Evolutionary conservation across 1,140 invertebrate species (phyloP).

Genomic region (Drosophila athabasca): DNA sequence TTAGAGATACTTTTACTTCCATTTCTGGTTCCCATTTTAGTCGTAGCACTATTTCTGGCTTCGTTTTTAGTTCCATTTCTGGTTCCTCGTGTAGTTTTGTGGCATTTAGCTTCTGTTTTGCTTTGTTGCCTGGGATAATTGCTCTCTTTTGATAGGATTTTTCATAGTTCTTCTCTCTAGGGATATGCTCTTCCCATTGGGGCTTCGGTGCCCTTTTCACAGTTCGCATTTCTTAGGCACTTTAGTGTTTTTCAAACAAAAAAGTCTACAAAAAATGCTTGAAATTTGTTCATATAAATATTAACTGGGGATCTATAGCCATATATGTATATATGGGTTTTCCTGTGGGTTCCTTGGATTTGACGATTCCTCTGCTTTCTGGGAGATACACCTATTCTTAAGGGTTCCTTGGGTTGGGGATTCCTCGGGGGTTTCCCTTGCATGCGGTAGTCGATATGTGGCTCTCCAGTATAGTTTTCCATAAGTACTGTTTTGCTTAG

Average conservation of each 20-base stretch:
- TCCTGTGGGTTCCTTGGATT: background rate
- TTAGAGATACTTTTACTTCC: background rate
- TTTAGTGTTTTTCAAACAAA: slow-evolving; percentile 74
- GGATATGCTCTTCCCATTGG: slow-evolving; percentile 1
- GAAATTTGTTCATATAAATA: slow-evolving; percentile 23
- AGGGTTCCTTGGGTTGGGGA: too few relatives aligned
- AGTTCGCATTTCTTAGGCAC: slow-evolving; percentile 66
- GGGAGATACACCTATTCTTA: too few relatives aligned
- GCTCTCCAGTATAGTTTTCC: slow-evolving; percentile 1
- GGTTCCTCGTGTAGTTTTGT: slow-evolving; percentile 11
- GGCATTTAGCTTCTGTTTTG: slow-evolving; percentile 63
- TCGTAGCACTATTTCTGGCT: background rate
- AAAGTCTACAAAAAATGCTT: slow-evolving; percentile 50
- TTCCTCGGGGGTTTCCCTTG: too few relatives aligned
- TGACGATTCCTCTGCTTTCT: background rate
- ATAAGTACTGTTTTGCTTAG: background rate
- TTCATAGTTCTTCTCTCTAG: slow-evolving; percentile 13
- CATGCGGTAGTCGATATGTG: slow-evolving; percentile 26
- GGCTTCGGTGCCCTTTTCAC: slow-evolving; percentile 12
- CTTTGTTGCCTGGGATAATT: slow-evolving; percentile 62
- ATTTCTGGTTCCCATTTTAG: background rate
- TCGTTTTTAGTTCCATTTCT: background rate
- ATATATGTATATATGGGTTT: background rate
- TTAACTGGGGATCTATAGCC: slow-evolving; percentile 47
- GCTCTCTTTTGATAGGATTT: slow-evolving; percentile 16